Evolutionary conservation across 2,888 invertebrate species (phyloP), one percentile per base, ranked within the genome.

Genomic region (Drosophila formosana): DNA sequence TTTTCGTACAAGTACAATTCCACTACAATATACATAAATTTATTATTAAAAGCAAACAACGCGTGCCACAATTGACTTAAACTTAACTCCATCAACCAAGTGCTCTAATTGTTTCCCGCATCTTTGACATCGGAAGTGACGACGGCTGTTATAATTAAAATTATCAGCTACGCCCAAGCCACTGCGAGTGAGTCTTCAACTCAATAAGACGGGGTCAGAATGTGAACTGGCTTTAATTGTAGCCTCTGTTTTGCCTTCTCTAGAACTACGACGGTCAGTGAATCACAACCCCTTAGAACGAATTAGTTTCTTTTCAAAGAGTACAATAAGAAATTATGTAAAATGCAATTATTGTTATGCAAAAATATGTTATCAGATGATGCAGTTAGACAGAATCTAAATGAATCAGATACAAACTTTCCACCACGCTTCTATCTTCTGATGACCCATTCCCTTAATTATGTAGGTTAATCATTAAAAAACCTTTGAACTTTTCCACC

Each of bases 111-210:
- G 87, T 71, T 83, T 88, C 89, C 82, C 88, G 82, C 82, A 83
- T 83, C 87, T 88, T 80, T 78, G 84, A 88, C 84, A 88, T 88
- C 89, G 89, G 87, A 88, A 88, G 84, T 41, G 39, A 13, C 81
- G 68, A 28, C 51, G 53, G 57, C 79, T 63, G 60, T 61, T 72
- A 78, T 86, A 83, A 83, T 88, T 83, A 83, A 83, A 72, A 88
- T 86, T 72, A 62, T 78, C 87, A 88, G 83, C 78, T 69, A 83
- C 82, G 82, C 82, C 82, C 82, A 86, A 72, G 68, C 34, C 72
- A 64, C 47, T 37, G 43, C 39, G 37, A 39, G 52, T 61, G 32
- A 39, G 52, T 65, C 70, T 61, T 58, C 62, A 69, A 71, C 73
- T 87, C 87, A 84, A 89, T 81, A 69, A 72, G 78, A 46, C 32